Evolutionary conservation across 2,888 invertebrate species (phyloP), one percentile per base, ranked within the genome.

Genomic region (Nemoura dubitans): DNA sequence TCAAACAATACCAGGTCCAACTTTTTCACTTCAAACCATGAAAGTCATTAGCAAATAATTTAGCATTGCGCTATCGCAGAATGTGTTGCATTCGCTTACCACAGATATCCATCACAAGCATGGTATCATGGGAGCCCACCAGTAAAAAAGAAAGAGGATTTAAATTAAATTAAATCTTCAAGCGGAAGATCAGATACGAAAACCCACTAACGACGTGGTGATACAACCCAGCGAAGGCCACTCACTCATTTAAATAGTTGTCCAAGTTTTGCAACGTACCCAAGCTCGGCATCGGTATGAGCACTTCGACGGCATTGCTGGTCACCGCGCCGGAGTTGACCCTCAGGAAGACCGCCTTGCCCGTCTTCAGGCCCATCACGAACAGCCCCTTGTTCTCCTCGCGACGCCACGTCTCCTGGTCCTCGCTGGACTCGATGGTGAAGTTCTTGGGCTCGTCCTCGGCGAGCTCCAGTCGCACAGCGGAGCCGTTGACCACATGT

Each of bases 331-430:
- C 88, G 7, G 86, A 43, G 14, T 81, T 85, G 26, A 86, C 87
- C 14, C 88, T 81, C 21, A 88, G 28, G 83, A 85, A 86, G 14
- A 86, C 83, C 3, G 87, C 28, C 28, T 83, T 86, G 25, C 88
- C 88, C 14, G 88, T 78, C 76, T 91, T 90, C 0, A 92, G 90
- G 14, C 88, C 87, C 29, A 76, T 81, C 26, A 87, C 87, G 6
- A 87, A 43, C 6, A 87, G 43, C 25, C 86, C 87, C 3, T 85
- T 29, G 2, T 82, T 16, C 77, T 92, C 92, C 78, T 92, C 91
- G 76, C 92, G 92, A 88, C 91, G 92, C 90, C 92, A 92, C 26
- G 91, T 91, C 26, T 91, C 91, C n/a, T 87, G 86, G 88, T 93
- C 92, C 42, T 90, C 89, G 88, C 92, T 92, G 0, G 91, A 89